Evolutionary conservation across 2,113 vertebrate species (phyloP).

Genomic region (Falco punctatus): DNA sequence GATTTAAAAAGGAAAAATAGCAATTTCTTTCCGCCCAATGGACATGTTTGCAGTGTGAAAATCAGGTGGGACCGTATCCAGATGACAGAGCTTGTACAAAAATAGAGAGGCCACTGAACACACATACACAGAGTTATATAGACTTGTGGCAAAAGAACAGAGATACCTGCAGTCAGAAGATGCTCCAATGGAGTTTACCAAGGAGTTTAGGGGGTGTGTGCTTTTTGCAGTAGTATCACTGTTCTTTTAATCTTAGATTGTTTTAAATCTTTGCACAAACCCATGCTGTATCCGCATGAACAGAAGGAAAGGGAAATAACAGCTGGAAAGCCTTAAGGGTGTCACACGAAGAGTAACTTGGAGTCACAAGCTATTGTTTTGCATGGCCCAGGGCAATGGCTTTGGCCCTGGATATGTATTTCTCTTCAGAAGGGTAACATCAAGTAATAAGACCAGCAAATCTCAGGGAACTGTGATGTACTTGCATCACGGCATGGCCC

Average conservation of each 20-base stretch:
- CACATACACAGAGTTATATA: neutral
- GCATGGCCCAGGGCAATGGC: neutral
- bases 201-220: neutral
- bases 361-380: neutral
- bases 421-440: neutral
- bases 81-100: slow-evolving; percentile 28
- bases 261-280: neutral
- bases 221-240: neutral
- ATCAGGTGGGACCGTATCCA: neutral
- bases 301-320: neutral
- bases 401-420: neutral
- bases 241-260: neutral
- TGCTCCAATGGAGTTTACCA: neutral
- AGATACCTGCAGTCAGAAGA: neutral
- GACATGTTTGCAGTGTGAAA: slow-evolving; percentile 7
- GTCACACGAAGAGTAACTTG: neutral
- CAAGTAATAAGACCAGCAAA: neutral
- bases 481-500: neutral
- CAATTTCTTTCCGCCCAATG: slow-evolving; percentile 26
- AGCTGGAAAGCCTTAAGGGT: neutral
- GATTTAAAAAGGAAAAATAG: slow-evolving; percentile 36
- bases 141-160: neutral
- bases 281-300: neutral
- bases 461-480: neutral
- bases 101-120: slow-evolving; percentile 3